Base-by-base conservation (phyloP, 2,888 invertebrate genomes). In the Diaperis boleti region DNA sequence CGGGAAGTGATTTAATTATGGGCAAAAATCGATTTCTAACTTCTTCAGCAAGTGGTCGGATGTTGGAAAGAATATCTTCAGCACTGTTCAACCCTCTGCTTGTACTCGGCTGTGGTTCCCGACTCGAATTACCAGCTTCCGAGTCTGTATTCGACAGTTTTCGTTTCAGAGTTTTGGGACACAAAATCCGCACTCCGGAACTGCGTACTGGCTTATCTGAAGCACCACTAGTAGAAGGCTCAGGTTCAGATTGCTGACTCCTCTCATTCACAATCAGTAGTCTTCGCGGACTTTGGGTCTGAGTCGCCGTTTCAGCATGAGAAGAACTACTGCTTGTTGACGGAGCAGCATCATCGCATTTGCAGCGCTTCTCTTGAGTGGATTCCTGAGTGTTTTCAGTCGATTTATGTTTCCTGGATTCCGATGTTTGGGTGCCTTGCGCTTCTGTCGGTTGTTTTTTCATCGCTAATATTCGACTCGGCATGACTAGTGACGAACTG, bases 1-100 rank as follows among this genome's bases (percentile, higher is more conserved):
- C 73, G 1, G 77, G 76, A 29, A 77, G 69, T 1, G 75, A 74
- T 49, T 70, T 68, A 15, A 77, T 75, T 14, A 77, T 73, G n/a
- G 77, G 77, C 54, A 76, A 64, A 18, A 76, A 72, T 39, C 75
- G 62, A 47, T 69, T 73, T 39, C 74, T 62, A 15, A 76, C 73
- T 44, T 76, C 75, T 33, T 74, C 75, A 1, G 75, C 75, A 2
- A 72, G 74, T 18, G 73, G 66, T 33, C 74, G 62, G 35, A 76
- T 74, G 45, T 69, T 73, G 11, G 67, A 66, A 15, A 74, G 42
- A 49, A 74, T 35, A 41, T 45, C 47, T 3, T 55, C 55, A 11
- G 33, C 20, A 20, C 22, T 33, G n/a, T 8, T 52, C 11, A 5
- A n/a, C 8, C 26, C 59, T 26, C 47, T 14, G 45, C 66, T 64